phyloP scores from a whole-genome alignment of 37 sponge, comb jelly and placozoan species.

The Mnemiopsis leidyi region DNA sequence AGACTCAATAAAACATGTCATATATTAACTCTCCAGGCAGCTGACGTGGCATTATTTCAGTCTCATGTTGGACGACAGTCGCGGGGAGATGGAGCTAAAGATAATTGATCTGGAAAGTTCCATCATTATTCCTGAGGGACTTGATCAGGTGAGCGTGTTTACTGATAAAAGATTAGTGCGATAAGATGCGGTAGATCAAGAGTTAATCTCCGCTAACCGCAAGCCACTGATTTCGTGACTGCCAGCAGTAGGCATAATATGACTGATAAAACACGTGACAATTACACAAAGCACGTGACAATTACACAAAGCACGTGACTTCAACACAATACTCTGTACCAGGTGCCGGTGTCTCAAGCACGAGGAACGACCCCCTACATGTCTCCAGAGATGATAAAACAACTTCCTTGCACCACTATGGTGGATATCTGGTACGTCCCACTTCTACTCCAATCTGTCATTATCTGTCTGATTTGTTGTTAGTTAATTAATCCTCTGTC shows the following conservation, averaged over 20 bases:
- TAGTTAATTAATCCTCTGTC: not conserved
- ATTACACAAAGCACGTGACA: too few relatives aligned
- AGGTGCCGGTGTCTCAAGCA: slow-evolving; percentile 5
- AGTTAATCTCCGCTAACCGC: too few relatives aligned
- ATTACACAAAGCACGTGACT: too few relatives aligned
- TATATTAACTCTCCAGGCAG: too few relatives aligned
- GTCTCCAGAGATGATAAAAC: slow-evolving; percentile 56
- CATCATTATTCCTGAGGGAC: not conserved
- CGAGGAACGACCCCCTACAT: slow-evolving; percentile 62
- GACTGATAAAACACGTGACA: too few relatives aligned
- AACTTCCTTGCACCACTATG: not conserved
- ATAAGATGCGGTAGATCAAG: too few relatives aligned
- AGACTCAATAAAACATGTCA: too few relatives aligned
- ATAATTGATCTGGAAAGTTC: slow-evolving; percentile 61
- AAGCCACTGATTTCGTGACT: too few relatives aligned
- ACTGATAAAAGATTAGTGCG: too few relatives aligned
- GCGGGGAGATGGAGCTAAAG: not conserved
- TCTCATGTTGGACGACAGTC: slow-evolving; percentile 54
- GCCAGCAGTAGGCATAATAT: too few relatives aligned
- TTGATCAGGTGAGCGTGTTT: slow-evolving; percentile 24
- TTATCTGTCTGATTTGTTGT: not conserved
- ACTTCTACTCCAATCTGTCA: not conserved
- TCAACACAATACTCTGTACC: too few relatives aligned
- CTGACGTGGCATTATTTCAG: too few relatives aligned
- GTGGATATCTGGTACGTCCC: slow-evolving; percentile 45